Evolutionary conservation across 2,113 vertebrate species (phyloP).

Genomic region (Hymenochirus boettgeri): DNA sequence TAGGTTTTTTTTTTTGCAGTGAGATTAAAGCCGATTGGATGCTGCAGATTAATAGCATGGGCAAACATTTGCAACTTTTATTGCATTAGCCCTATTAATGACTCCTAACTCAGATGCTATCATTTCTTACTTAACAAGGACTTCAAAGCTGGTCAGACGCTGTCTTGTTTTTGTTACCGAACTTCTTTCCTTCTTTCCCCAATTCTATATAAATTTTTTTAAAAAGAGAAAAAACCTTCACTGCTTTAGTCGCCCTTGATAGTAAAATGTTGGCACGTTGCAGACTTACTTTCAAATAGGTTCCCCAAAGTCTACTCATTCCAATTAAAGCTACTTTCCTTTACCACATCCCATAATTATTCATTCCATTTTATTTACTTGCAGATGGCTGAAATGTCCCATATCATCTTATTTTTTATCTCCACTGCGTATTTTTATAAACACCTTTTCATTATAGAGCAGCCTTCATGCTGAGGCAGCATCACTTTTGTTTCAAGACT

Average conservation of each 20-base stretch:
- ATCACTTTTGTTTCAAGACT: conserved; percentile 24
- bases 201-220: too few species aligned
- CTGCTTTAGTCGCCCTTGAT: conserved; percentile 32
- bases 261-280: conserved; percentile 34
- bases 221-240: background rate
- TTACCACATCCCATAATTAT: conserved; percentile 42
- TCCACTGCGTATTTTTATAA: conserved; percentile 36
- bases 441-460: conserved; percentile 34
- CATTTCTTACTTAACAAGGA: conserved; percentile 33
- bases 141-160: conserved; percentile 13
- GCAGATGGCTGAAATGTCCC: conserved; percentile 25
- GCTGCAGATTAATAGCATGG: too few species aligned
- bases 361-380: conserved; percentile 42
- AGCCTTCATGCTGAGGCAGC: conserved; percentile 28
- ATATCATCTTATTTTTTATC: conserved; percentile 10
- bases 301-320: conserved; percentile 40
- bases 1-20: too few species aligned
- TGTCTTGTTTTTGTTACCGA: background rate
- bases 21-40: too few species aligned
- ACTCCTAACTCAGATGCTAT: background rate
- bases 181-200: conserved; percentile 8
- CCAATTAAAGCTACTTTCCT: conserved; percentile 41
- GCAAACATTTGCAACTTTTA: too few species aligned
- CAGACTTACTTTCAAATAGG: conserved; percentile 18
- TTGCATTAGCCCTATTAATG: too few species aligned